A percentile compares a stretch with the other conserved stretches of the same genome.
phyloP scores from a whole-genome alignment of 2,113 vertebrate genomes.

The Vulpes ferrilata region DNA sequence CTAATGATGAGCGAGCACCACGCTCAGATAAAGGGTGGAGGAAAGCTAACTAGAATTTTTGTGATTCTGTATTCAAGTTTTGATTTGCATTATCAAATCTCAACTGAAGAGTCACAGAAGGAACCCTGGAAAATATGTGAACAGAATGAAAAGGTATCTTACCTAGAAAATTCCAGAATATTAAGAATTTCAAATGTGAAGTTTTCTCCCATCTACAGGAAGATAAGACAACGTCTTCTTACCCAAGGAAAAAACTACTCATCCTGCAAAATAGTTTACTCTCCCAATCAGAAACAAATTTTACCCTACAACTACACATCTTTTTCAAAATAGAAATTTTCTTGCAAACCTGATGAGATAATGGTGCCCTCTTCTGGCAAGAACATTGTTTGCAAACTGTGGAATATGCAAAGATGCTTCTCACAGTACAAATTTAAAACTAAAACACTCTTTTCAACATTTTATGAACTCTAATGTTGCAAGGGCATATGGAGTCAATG shows the following conservation, averaged over 20 bases:
- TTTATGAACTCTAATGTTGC: not conserved
- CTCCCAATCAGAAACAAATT: not conserved
- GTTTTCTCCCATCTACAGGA: constrained; percentile 92
- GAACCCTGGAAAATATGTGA: not conserved
- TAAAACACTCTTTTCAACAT: not conserved
- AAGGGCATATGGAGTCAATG: not conserved
- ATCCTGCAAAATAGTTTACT: not conserved
- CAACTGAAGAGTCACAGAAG: not conserved
- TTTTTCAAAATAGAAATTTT: not conserved
- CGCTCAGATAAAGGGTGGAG: not conserved
- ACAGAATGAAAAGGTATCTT: constrained; percentile 18
- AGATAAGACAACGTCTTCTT: constrained; percentile 63
- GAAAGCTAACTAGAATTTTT: not conserved
- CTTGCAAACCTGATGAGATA: not conserved
- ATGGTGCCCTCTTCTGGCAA: constrained; percentile 79
- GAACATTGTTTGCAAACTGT: not conserved
- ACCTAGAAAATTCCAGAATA: constrained; percentile 97
- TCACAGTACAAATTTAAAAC: not conserved
- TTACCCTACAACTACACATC: not conserved
- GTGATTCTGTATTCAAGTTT: not conserved
- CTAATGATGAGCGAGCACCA: not conserved
- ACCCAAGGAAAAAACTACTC: not conserved
- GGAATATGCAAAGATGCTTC: not conserved
- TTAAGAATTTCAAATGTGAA: constrained; percentile 94
- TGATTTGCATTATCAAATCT: not conserved